phyloP scores from a whole-genome alignment of 2,113 vertebrate genomes.

The Takifugu flavidus region DNA sequence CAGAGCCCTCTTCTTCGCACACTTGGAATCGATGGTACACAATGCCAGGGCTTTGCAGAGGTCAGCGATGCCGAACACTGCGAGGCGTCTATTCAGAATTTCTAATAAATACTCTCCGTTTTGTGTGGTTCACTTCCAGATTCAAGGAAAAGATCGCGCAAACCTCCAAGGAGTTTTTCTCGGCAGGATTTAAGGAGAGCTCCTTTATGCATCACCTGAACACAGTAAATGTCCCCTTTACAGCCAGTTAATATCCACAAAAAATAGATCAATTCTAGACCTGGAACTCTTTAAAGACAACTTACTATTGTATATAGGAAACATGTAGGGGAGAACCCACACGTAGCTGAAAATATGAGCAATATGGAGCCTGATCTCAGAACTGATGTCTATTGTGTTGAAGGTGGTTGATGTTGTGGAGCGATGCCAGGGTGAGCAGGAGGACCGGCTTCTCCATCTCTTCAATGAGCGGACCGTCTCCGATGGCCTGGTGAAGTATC shows the following conservation, averaged over 20 bases:
- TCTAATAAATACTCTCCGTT: neutral
- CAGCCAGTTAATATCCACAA: too few relatives aligned
- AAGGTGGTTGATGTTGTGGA: slow-evolving; percentile 79
- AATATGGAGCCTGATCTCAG: too few relatives aligned
- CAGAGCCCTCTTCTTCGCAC: slow-evolving; percentile 79
- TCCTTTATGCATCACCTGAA: slow-evolving; percentile 72
- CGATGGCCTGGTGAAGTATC: slow-evolving; percentile 76
- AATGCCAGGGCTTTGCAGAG: slow-evolving; percentile 70
- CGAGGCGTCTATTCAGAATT: neutral
- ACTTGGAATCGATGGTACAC: slow-evolving; percentile 75
- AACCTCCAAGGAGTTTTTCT: slow-evolving; percentile 58
- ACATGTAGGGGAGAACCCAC: too few relatives aligned
- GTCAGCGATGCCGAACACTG: slow-evolving; percentile 56
- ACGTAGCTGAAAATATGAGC: too few relatives aligned
- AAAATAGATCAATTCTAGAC: neutral
- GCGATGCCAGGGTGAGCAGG: slow-evolving; percentile 68
- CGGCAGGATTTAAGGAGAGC: slow-evolving; percentile 70
- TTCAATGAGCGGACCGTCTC: slow-evolving; percentile 79
- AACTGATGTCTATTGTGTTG: neutral
- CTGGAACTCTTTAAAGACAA: too few relatives aligned
- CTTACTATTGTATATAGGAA: too few relatives aligned
- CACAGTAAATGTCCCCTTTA: slow-evolving; percentile 50
- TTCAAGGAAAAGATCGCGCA: slow-evolving; percentile 74
- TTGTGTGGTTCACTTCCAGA: slow-evolving; percentile 52
- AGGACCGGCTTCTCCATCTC: slow-evolving; percentile 66